Evolutionary conservation across 2,113 vertebrate species (phyloP).

Genomic region (Phalacrocorax pelagicus): DNA sequence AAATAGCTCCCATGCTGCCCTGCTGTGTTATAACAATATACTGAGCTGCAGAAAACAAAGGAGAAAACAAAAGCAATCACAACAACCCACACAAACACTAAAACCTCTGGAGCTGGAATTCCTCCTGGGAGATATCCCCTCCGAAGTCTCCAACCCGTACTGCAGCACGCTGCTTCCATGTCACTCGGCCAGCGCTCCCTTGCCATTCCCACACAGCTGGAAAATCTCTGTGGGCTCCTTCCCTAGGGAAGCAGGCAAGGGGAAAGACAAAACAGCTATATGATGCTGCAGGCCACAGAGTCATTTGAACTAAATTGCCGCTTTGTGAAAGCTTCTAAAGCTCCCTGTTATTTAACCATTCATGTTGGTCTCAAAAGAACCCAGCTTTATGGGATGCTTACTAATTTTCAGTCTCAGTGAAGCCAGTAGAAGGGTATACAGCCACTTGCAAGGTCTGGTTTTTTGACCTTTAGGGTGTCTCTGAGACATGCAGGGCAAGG

Average conservation of each 20-base stretch:
- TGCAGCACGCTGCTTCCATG: not conserved
- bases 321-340: not conserved
- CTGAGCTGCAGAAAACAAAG: constrained; percentile 6
- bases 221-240: constrained; percentile 6
- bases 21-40: not conserved
- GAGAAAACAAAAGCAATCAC: not conserved
- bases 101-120: not conserved
- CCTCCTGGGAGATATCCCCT: not conserved
- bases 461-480: not conserved
- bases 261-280: not conserved
- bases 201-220: not conserved
- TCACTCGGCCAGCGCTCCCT: not conserved
- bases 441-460: not conserved
- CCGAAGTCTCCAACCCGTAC: not conserved
- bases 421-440: not conserved
- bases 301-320: not conserved
- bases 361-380: not conserved
- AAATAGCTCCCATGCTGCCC: not conserved
- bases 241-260: not conserved
- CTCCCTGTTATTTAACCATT: not conserved
- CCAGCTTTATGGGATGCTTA: not conserved
- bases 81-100: not conserved
- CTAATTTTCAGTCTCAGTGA: not conserved
- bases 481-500: not conserved
- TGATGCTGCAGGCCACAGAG: not conserved